Percentiles rank a stretch among this genome's conserved stretches.
phyloP scores from a whole-genome alignment of 2,888 invertebrate genomes.

The Ischnura elegans region DNA sequence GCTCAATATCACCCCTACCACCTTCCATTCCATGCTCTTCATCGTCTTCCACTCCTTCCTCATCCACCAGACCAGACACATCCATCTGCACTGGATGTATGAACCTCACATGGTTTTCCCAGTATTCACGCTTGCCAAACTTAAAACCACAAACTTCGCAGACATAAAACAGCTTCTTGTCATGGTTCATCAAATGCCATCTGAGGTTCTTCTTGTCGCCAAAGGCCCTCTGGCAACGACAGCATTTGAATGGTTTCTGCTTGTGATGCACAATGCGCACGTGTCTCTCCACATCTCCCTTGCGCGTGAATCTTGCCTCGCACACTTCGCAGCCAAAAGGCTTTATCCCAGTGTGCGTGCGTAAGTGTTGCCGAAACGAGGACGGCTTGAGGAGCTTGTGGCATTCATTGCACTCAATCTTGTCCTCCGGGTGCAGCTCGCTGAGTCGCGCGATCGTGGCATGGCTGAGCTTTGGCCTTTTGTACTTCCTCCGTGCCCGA shows the following conservation, averaged over 20 bases:
- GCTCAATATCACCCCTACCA: slow-evolving; percentile 3
- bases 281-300: slow-evolving; percentile 74
- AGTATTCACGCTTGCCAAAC: slow-evolving; percentile 74
- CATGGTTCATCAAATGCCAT: slow-evolving; percentile 73
- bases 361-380: slow-evolving; percentile 72
- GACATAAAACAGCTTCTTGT: slow-evolving; percentile 73
- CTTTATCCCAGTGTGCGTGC: slow-evolving; percentile 73
- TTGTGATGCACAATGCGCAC: slow-evolving; percentile 73
- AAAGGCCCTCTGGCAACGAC: slow-evolving; percentile 71
- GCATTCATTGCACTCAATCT: slow-evolving; percentile 71
- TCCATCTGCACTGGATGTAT: slow-evolving; percentile 73
- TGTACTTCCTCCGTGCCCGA: slow-evolving; percentile 69
- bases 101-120: slow-evolving; percentile 74
- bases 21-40: slow-evolving; percentile 45
- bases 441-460: slow-evolving; percentile 68
- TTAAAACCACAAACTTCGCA: slow-evolving; percentile 74
- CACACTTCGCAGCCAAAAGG: slow-evolving; percentile 73
- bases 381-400: slow-evolving; percentile 71
- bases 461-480: slow-evolving; percentile 68
- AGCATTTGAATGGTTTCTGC: slow-evolving; percentile 73
- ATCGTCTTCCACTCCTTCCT: slow-evolving; percentile 51
- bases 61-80: slow-evolving; percentile 33
- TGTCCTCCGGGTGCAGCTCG: slow-evolving; percentile 70
- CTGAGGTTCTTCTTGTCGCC: slow-evolving; percentile 73
- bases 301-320: slow-evolving; percentile 73